Evolutionary conservation across 2,113 vertebrate species (phyloP).

Genomic region (Montifringilla adamsi): DNA sequence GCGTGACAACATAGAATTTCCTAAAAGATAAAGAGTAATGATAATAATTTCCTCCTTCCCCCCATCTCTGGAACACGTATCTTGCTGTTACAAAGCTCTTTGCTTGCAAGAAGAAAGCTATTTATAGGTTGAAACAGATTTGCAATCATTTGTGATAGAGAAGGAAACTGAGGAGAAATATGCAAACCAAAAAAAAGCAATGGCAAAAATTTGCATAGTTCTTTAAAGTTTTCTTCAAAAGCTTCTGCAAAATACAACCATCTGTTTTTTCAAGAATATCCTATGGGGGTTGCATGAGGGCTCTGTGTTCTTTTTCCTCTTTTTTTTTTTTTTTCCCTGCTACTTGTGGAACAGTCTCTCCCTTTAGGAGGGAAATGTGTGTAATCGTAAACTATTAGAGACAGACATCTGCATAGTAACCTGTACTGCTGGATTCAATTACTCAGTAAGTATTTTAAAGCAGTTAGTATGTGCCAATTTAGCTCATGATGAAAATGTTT

Average conservation of each 20-base stretch:
- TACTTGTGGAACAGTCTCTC: neutral
- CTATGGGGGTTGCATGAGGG: neutral
- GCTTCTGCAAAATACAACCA: constrained; percentile 33
- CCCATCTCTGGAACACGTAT: neutral
- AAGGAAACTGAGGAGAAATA: constrained; percentile 57
- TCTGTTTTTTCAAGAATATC: constrained; percentile 25
- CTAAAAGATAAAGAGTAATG: neutral
- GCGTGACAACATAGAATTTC: neutral
- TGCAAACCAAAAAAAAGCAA: constrained; percentile 63
- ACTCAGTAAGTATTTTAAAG: constrained; percentile 28
- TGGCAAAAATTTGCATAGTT: constrained; percentile 64
- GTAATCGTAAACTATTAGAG: constrained; percentile 42
- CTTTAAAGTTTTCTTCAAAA: constrained; percentile 62
- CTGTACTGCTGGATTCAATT: constrained; percentile 51
- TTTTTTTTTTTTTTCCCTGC: neutral
- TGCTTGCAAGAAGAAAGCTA: constrained; percentile 27
- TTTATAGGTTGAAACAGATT: constrained; percentile 64
- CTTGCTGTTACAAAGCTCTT: constrained; percentile 27
- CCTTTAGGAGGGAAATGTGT: constrained; percentile 2
- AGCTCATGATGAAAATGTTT: constrained; percentile 54
- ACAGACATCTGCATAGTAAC: constrained; percentile 55
- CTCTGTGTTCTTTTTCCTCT: constrained; percentile 1
- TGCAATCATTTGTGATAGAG: constrained; percentile 45
- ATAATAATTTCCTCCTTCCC: neutral
- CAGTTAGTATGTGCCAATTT: constrained; percentile 34